Evolutionary conservation across 2,888 invertebrate genomes (phyloP).

Genomic region (Cordilura impudica): DNA sequence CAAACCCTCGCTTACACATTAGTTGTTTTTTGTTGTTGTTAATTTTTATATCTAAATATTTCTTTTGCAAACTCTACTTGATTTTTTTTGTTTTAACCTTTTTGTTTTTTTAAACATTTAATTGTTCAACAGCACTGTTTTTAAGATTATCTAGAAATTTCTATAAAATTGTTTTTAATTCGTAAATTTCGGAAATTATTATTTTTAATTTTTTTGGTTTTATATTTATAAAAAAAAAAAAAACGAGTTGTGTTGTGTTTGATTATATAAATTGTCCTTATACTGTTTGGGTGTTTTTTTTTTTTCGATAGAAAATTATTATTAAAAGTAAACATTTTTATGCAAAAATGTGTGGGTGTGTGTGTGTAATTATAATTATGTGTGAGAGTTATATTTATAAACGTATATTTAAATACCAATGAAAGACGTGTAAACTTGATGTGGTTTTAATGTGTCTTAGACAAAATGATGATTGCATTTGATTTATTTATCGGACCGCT

Average conservation of each 20-base stretch:
- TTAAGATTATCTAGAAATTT: conserved; percentile 59
- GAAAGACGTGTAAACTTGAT: conserved; percentile 25
- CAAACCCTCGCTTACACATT: conserved; percentile 44
- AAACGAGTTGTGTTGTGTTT: too few species aligned
- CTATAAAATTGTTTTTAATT: conserved; percentile 56
- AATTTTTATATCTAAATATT: conserved; percentile 26
- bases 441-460: conserved; percentile 18
- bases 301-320: conserved; percentile 20
- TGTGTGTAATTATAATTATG: conserved; percentile 38
- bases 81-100: conserved; percentile 20
- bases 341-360: conserved; percentile 51
- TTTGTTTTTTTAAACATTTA: conserved; percentile 53
- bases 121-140: conserved; percentile 62
- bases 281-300: not conserved
- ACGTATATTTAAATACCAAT: conserved; percentile 10
- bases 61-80: conserved; percentile 47
- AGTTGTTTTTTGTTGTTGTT: conserved; percentile 16
- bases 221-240: too few species aligned
- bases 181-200: conserved; percentile 49
- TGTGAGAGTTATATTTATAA: conserved; percentile 1
- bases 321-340: conserved; percentile 43
- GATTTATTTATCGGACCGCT: too few species aligned
- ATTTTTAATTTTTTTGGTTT: conserved; percentile 1
- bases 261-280: conserved; percentile 46
- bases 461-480: not conserved